Evolutionary conservation across 2,888 invertebrate genomes (phyloP).

Genomic region (Empis stercorea): DNA sequence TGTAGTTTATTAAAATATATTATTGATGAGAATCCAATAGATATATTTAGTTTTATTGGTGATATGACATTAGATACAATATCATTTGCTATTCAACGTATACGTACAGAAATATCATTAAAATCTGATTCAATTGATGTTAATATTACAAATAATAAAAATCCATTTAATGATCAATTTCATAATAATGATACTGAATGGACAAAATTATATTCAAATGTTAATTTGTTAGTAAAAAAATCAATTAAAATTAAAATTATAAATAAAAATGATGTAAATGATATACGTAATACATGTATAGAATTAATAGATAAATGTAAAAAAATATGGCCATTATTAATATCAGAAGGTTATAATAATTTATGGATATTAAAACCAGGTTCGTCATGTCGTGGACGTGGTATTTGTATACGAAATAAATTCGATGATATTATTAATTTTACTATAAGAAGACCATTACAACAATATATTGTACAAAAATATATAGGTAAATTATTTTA

Average conservation of each 20-base stretch:
- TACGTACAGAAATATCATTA: conserved; percentile 19
- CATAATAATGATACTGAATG: conserved; percentile 40
- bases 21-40: conserved; percentile 28
- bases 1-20: conserved; percentile 55
- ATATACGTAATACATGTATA: conserved; percentile 20
- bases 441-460: background rate
- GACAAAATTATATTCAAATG: too few species aligned
- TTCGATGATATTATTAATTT: background rate
- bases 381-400: conserved; percentile 51
- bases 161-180: too few species aligned
- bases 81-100: too few species aligned
- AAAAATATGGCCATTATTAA: conserved; percentile 45
- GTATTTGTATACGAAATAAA: conserved; percentile 22
- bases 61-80: conserved; percentile 50
- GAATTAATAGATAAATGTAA: conserved; percentile 44
- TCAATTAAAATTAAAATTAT: too few species aligned
- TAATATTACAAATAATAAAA: too few species aligned
- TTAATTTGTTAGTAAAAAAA: too few species aligned
- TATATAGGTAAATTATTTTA: background rate
- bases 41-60: conserved; percentile 34
- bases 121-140: too few species aligned
- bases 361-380: conserved; percentile 77
- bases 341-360: conserved; percentile 61
- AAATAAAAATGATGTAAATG: too few species aligned
- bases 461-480: background rate